Base-by-base conservation (phyloP, 2,797 vertebrate genomes). In the Sebastes paucispinis region DNA sequence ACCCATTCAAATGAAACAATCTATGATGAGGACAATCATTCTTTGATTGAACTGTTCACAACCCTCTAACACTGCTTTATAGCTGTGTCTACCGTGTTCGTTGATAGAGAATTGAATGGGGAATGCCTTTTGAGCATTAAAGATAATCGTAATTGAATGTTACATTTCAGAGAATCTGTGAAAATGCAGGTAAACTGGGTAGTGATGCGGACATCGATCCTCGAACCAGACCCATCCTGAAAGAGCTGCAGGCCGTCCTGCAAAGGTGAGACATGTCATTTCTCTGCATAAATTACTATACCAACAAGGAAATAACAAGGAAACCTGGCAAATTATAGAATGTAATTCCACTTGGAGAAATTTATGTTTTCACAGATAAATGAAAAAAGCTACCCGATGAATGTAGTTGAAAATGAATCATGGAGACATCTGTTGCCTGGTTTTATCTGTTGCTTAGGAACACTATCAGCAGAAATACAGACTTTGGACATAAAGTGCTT, bases 161-260 rank as follows among this genome's bases (percentile, higher is more conserved):
- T 80, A 14, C 79, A 6, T 92, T 93, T 80, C 83, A 96, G 95
- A 93, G 79, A 73, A 83, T 87, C 24, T 88, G 87, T 84, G 93
- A 94, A 69, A 83, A 77, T 27, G 85, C 66, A n/a, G 86, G 87
- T 16, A 91, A 86, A 63, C 64, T 81, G 29, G 84, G 83, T 0
- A 62, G 60, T 34, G 92, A 92, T 4, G 89, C 66, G 0, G 91
- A 91, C 73, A 75, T 86, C 31, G 87, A 85, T 22, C 83, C 88
- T 43, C 79, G 80, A 69, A 88, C 92, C 24, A 90, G 88, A 47
- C 86, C 92, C 60, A 91, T 95, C 47, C 79, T 95, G 32, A 94
- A 90, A 82, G 96, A 96, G 87, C 93, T 96, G 67, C 94, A 95
- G 70, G 89, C 90, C 0, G 87, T 93, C 1, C 79, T 94, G 64